Conservation (phyloP, 2,113 vertebrate species). For the rat (Rattus norvegicus) region GRCr8 NC_086021.1:180782501-180783000, state of each 20-base stretch:
- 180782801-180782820: conserved; percentile 47
- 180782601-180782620: fast-evolving
- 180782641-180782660: fast-evolving
- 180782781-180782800: conserved; percentile 31
- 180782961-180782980: conserved; percentile 72
- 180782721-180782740: not conserved
- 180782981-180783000: conserved; percentile 61
- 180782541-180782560: not conserved
- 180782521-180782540: not conserved
- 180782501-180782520: not conserved
- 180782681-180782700: conserved; percentile 21
- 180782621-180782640: not conserved
- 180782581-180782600: fast-evolving
- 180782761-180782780: conserved; percentile 39
- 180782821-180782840: conserved; percentile 79
- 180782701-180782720: not conserved
- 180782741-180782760: not conserved
- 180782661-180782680: conserved; percentile 15
- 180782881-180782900: conserved; percentile 78
- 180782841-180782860: conserved; percentile 80
- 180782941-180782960: conserved; percentile 68
- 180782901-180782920: conserved; percentile 66
- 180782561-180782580: not conserved
- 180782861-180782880: conserved; percentile 79
- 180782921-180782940: conserved; percentile 48